These are phyloP conservation scores for Eurosta solidaginis DNA, from an alignment of 1,140 invertebrate species.

Conservation along the genomic window DNA sequence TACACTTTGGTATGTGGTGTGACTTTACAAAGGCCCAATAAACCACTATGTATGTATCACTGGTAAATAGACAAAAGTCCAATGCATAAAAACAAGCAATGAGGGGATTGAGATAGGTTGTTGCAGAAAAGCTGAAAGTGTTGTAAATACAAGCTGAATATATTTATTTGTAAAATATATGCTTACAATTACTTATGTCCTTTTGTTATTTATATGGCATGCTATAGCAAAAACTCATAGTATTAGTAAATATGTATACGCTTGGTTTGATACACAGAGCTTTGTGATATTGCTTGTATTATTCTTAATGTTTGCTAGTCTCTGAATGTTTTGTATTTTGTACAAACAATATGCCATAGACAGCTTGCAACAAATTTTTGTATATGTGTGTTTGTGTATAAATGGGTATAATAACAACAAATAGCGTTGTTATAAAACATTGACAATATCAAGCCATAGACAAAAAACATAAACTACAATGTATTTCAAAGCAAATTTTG, in stretches of 20 bases:
- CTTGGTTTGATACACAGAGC: neutral
- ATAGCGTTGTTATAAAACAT: neutral
- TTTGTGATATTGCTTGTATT: neutral
- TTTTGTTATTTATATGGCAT: constrained; percentile 10
- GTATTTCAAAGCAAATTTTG: neutral
- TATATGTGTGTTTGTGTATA: neutral
- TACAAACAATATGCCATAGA: neutral
- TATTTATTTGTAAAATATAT: neutral
- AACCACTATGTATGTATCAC: too few species aligned
- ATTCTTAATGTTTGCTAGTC: neutral
- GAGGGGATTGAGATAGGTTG: neutral
- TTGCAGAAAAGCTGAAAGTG: neutral
- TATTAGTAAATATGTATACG: neutral
- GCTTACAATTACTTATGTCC: neutral
- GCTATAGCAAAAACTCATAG: neutral
- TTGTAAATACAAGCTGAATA: neutral
- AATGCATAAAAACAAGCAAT: neutral
- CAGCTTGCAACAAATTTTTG: neutral
- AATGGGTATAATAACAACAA: neutral
- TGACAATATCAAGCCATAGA: constrained; percentile 12
- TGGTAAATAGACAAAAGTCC: neutral
- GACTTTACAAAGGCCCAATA: neutral
- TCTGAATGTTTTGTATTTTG: neutral
- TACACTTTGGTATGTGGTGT: neutral
- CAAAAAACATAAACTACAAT: neutral